A percentile compares a stretch with the other conserved stretches of the same genome.
phyloP scores from a whole-genome alignment of 2,113 vertebrate species.

The Epinephelus lanceolatus region DNA sequence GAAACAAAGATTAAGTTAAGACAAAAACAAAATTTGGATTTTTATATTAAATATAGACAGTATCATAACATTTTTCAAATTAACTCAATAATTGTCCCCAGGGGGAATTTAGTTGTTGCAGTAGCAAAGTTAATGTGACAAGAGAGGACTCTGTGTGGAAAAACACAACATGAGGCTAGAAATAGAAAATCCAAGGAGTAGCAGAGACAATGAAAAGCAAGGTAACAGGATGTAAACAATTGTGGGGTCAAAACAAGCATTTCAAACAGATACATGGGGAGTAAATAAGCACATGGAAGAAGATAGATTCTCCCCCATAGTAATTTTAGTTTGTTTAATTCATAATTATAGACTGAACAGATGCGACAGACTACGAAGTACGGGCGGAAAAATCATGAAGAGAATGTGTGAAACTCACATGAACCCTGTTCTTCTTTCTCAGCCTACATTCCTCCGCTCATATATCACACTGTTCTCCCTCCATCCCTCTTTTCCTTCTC shows the following conservation, averaged over 20 bases:
- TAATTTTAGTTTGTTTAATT: slow-evolving; percentile 9
- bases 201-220: slow-evolving; percentile 1
- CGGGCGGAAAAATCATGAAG: too few relatives aligned
- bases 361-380: neutral
- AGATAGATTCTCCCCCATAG: fast-evolving
- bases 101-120: neutral
- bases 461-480: slow-evolving; percentile 5
- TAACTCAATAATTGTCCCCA: neutral
- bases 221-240: slow-evolving; percentile 20
- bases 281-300: neutral
- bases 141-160: neutral
- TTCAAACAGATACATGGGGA: neutral
- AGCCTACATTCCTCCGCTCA: slow-evolving; percentile 36
- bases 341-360: neutral
- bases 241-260: neutral
- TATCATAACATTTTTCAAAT: neutral
- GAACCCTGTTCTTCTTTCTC: slow-evolving; percentile 26
- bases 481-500: neutral
- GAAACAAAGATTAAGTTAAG: slow-evolving; percentile 6
- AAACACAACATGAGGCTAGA: slow-evolving; percentile 14
- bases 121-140: slow-evolving; percentile 8
- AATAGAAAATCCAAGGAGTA: neutral
- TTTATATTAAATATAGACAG: slow-evolving; percentile 7
- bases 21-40: slow-evolving; percentile 21
- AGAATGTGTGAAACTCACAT: neutral